Base-by-base conservation (phyloP, 2,113 vertebrate species). In the Burhinus bistriatus region DNA sequence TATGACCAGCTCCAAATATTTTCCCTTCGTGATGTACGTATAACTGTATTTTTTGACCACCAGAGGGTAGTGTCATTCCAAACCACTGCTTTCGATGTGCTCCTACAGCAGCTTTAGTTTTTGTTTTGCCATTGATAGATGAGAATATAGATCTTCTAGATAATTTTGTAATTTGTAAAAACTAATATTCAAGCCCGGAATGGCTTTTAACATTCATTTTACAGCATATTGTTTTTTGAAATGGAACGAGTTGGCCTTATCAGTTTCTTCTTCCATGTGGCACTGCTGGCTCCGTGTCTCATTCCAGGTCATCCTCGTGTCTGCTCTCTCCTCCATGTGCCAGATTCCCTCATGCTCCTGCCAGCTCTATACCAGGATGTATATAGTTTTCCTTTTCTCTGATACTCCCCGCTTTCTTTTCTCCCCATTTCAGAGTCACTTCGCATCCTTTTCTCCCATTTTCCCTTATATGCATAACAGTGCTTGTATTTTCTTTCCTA, bases 51-150 rank as follows among this genome's bases (percentile, higher is more conserved):
- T 64, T 79, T 44, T 89, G 40, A 81, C 96, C 97, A 87, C 77
- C 58, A 97, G 97, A 95, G 91, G 95, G 96, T 64, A 80, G 77
- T 82, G 81, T 90, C 27, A 82, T 84, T 65, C 86, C 83, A 58
- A 93, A 64, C 47, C 72, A 87, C 32, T 32, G 15, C 36, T 81
- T 55, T n/a, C 16, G 16, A 7, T 17, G 23, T 5, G 17, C 0
- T 81, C 38, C 15, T 44, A 0, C 0, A 12, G 65, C 40, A 16
- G 15, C 34, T 64, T 66, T 72, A 23, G 34, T 79, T 54, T 44
- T 25, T n/a, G 13, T 61, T 83, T 59, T 57, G 47, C 21, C 25
- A 2, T 34, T 4, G 19, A 4, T 6, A 44, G 34, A 27, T 78
- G 49, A 71, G 45, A 47, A 42, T n/a, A 47, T 7, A 18, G 34